Percentiles rank a stretch among this genome's conserved stretches.
Evolutionary conservation across 1,140 invertebrate species (phyloP).

Genomic region (Drosophila nebulosa): DNA sequence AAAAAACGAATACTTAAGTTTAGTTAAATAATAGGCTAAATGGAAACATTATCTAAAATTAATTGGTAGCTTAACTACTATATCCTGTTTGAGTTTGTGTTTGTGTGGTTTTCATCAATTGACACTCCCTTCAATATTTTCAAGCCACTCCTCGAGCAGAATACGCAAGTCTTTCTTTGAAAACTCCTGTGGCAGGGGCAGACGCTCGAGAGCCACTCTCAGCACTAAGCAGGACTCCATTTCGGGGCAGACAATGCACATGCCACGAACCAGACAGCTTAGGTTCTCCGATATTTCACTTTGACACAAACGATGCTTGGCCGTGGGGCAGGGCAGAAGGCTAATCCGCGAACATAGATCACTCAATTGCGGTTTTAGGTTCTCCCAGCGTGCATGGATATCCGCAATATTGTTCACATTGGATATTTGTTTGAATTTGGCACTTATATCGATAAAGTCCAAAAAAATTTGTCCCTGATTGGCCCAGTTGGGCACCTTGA

Average conservation of each 20-base stretch:
- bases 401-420: constrained; percentile 71
- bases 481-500: constrained; percentile 80
- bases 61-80: background rate
- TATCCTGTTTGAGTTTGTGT: background rate
- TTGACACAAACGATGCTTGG: constrained; percentile 84
- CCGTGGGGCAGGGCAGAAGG: constrained; percentile 84
- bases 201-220: constrained; percentile 64
- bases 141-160: constrained; percentile 63
- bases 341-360: constrained; percentile 85
- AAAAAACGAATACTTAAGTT: background rate
- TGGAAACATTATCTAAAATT: background rate
- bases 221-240: constrained; percentile 63
- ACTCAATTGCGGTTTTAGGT: constrained; percentile 84
- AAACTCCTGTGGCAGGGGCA: constrained; percentile 80
- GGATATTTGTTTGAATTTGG: constrained; percentile 79
- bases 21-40: background rate
- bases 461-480: constrained; percentile 85
- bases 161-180: constrained; percentile 63
- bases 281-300: constrained; percentile 72
- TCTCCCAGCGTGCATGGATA: constrained; percentile 84
- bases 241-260: constrained; percentile 63
- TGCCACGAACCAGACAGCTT: constrained; percentile 63
- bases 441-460: constrained; percentile 86
- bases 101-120: constrained; percentile 8
- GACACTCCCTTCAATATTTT: constrained; percentile 41